Percentiles rank a stretch among this genome's conserved stretches.
phyloP scores from a whole-genome alignment of 1,140 invertebrate genomes.

The Drosophila bifasciata region DNA sequence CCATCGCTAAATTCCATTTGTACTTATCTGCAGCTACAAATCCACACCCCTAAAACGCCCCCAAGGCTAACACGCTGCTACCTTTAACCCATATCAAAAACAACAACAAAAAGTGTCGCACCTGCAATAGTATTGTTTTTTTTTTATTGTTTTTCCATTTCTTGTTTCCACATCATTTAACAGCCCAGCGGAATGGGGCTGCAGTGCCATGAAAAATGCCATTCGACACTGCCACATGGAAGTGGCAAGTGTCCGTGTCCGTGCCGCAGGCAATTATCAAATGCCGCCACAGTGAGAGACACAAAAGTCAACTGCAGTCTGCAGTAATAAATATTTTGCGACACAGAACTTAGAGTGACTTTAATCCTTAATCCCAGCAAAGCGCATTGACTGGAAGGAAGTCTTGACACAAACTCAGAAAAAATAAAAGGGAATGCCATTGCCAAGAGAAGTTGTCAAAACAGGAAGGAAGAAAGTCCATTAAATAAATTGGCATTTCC shows the following conservation, averaged over 20 bases:
- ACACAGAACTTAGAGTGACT: constrained; percentile 23
- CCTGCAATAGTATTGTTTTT: too few species aligned
- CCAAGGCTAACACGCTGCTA: not conserved
- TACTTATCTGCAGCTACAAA: too few species aligned
- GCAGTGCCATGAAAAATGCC: constrained; percentile 25
- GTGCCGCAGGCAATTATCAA: constrained; percentile 52
- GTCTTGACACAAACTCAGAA: constrained; percentile 28
- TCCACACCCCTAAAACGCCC: not conserved
- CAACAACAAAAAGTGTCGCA: too few species aligned
- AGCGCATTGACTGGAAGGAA: not conserved
- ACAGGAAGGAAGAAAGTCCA: constrained; percentile 32
- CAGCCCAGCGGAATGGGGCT: not conserved
- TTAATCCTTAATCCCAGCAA: constrained; percentile 32
- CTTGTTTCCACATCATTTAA: constrained; percentile 8
- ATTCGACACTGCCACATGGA: constrained; percentile 27
- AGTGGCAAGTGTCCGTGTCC: not conserved
- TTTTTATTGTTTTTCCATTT: too few species aligned
- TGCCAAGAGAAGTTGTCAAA: constrained; percentile 35
- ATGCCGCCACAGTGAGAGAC: constrained; percentile 33
- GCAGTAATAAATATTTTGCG: constrained; percentile 36
- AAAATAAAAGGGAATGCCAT: constrained; percentile 15
- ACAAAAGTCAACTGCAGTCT: constrained; percentile 43
- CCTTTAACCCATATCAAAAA: too few species aligned
- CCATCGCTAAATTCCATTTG: too few species aligned
- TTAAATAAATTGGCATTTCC: constrained; percentile 69